Evolutionary conservation across 2,797 vertebrate genomes (phyloP).

Genomic region (Tauraco hartlaubi): DNA sequence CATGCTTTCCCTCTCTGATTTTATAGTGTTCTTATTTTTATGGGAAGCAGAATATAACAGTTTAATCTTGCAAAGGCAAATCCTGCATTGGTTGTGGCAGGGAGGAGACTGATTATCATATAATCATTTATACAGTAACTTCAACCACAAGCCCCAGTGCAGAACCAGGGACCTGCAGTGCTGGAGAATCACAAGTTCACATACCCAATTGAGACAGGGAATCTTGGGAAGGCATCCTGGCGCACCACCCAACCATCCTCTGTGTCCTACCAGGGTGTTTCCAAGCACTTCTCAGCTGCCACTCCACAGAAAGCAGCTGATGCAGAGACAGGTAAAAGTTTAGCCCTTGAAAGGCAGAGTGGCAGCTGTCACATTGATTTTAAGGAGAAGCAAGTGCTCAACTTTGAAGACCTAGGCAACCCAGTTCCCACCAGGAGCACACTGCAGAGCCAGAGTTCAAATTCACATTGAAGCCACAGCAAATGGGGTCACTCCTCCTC

Average conservation of each 20-base stretch:
- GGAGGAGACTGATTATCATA: not conserved
- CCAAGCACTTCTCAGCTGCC: not conserved
- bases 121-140: not conserved
- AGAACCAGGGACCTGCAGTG: not conserved
- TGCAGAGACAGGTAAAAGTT: not conserved
- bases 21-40: not conserved
- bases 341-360: not conserved
- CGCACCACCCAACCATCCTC: not conserved
- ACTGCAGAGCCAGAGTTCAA: not conserved
- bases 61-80: not conserved
- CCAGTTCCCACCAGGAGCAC: not conserved
- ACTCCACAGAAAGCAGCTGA: not conserved
- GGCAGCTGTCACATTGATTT: not conserved
- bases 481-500: not conserved
- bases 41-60: not conserved
- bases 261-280: not conserved
- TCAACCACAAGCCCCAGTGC: not conserved
- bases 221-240: not conserved
- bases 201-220: not conserved
- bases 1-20: not conserved
- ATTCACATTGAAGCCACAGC: not conserved
- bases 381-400: not conserved
- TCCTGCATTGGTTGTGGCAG: not conserved
- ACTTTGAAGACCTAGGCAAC: not conserved
- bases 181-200: rapidly evolving